Conservation (phyloP, 2,797 vertebrate species). For the Yasuhikotakia modesta region DNA sequence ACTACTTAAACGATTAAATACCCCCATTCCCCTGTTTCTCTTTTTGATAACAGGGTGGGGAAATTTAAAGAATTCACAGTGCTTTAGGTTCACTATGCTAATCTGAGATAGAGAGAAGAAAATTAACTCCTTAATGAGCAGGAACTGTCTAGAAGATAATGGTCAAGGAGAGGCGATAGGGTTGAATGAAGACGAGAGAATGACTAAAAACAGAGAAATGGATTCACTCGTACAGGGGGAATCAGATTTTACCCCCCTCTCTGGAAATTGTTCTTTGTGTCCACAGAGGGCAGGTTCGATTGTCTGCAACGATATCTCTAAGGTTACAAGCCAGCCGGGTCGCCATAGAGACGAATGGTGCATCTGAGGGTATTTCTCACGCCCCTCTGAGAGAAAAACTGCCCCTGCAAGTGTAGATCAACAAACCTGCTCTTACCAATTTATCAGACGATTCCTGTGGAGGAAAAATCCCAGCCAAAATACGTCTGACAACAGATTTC, state of each 20-base stretch:
- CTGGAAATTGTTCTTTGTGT: constrained; percentile 65
- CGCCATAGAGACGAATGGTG: constrained; percentile 70
- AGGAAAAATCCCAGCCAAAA: constrained; percentile 58
- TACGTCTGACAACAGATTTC: constrained; percentile 64
- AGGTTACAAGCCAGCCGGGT: constrained; percentile 62
- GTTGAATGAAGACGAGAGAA: constrained; percentile 51
- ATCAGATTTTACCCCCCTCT: constrained; percentile 56
- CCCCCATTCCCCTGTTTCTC: constrained; percentile 74
- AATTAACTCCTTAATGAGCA: constrained; percentile 83
- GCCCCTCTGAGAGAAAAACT: constrained; percentile 65
- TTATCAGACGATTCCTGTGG: constrained; percentile 69
- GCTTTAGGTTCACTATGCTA: constrained; percentile 78
- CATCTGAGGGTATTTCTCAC: constrained; percentile 69
- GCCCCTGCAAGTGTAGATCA: constrained; percentile 69
- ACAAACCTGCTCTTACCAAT: constrained; percentile 65
- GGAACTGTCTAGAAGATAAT: constrained; percentile 74
- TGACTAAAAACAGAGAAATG: constrained; percentile 47
- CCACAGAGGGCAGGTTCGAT: constrained; percentile 69
- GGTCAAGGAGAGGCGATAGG: constrained; percentile 66
- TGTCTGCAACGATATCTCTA: constrained; percentile 60
- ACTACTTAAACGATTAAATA: constrained; percentile 83
- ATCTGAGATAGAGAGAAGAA: constrained; percentile 75
- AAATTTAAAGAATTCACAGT: constrained; percentile 83
- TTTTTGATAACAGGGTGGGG: constrained; percentile 75
- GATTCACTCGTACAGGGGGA: constrained; percentile 46